These are phyloP conservation scores for Sebastiscus tertius DNA, from an alignment of 2,797 vertebrate species.

Conservation along the genomic window DNA sequence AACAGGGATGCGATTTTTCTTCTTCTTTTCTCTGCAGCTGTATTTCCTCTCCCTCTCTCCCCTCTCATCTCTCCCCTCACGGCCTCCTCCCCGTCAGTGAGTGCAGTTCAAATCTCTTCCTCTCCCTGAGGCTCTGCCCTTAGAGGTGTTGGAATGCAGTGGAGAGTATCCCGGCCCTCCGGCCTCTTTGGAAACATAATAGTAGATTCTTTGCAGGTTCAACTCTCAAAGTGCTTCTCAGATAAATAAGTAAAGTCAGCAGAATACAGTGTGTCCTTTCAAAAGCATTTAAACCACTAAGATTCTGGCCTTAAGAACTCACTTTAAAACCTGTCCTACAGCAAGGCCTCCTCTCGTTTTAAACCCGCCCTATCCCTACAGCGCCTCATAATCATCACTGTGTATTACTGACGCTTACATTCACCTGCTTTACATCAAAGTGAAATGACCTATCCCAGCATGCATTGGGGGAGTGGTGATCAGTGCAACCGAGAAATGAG, in stretches of 20 bases:
- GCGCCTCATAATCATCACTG: neutral
- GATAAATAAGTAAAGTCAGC: neutral
- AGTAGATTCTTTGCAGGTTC: neutral
- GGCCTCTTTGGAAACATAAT: neutral
- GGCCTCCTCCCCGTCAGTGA: neutral
- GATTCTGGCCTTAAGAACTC: neutral
- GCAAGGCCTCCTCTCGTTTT: neutral
- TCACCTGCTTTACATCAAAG: neutral
- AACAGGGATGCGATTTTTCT: neutral
- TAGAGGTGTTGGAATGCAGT: neutral
- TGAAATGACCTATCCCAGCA: neutral
- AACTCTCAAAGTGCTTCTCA: neutral
- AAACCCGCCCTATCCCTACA: neutral
- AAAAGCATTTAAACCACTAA: neutral
- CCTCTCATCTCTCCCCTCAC: neutral
- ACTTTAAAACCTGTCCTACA: neutral
- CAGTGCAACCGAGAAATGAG: neutral
- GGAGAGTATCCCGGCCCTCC: neutral
- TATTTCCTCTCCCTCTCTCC: neutral
- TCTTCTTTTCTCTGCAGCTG: neutral
- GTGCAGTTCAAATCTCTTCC: neutral
- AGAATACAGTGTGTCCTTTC: neutral
- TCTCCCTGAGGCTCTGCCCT: neutral
- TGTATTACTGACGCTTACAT: neutral
- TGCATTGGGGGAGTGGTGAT: too few species aligned